Conservation (phyloP, 1,140 invertebrate species). For the Diuraphis noxia region DNA sequence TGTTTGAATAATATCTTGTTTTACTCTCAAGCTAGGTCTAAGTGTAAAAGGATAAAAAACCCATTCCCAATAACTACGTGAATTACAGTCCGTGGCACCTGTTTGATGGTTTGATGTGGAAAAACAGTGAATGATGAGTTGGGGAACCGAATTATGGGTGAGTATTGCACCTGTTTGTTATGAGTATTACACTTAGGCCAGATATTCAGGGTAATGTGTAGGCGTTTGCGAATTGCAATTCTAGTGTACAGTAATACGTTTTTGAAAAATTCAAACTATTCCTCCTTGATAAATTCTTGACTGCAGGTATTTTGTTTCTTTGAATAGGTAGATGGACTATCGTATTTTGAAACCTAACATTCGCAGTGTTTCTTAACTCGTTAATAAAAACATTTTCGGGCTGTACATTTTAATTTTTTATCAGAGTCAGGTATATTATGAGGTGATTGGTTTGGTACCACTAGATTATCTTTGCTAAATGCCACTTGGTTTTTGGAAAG, state of each 20-base stretch:
- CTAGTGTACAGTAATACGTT: background rate
- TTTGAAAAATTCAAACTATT: background rate
- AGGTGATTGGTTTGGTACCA: no score
- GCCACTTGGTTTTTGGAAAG: background rate
- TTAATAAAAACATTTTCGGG: background rate
- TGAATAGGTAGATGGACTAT: background rate
- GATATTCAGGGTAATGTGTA: background rate
- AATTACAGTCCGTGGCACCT: background rate
- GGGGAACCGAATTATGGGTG: constrained; percentile 57
- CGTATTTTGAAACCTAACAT: background rate
- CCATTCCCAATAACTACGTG: constrained; percentile 19
- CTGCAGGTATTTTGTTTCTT: background rate
- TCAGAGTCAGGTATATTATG: no score
- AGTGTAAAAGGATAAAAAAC: constrained; percentile 13
- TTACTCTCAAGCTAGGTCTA: background rate
- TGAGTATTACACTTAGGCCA: background rate
- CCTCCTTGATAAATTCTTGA: background rate
- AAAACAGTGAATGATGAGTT: constrained; percentile 56
- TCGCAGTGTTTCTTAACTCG: background rate
- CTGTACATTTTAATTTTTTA: no score
- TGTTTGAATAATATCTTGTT: background rate
- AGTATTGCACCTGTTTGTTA: constrained; percentile 27
- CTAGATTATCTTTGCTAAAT: background rate
- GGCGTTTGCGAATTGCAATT: background rate
- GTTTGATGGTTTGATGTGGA: constrained; percentile 45